Base-by-base conservation (phyloP, 2,797 vertebrate species). In the Malurus splendens region DNA sequence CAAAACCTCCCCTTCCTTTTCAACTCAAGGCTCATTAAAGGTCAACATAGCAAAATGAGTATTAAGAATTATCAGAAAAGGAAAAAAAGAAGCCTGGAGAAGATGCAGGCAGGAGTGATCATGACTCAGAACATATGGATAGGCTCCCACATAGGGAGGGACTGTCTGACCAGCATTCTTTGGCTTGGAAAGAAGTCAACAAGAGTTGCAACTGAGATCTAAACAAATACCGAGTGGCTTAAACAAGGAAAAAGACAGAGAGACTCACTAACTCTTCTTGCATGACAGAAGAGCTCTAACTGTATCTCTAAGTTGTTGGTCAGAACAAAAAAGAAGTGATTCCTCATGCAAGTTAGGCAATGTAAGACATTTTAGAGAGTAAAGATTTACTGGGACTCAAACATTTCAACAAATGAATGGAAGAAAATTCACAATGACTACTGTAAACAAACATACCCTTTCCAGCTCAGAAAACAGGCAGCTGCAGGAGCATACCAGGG, bases 391-490 rank as follows among this genome's bases (percentile, higher is more conserved):
- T 32, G 12, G 6, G 41, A 76, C 14, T 56, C 18, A 50, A 78
- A 16, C 2, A 45, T 48, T 59, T 75, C 19, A 56, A 45, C 3
- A 54, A 83, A 32, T 24, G 9, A 83, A 65, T 8, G 27, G 24
- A 45, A 67, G 8, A 83, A 82, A 70, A 73, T 32, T 47, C 68
- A 66, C 18, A 73, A 16, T 25, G 18, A 54, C 9, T 6, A 25
- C 6, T 18, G 14, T 61, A 68, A 59, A 25, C 6, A 32, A 48
- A 47, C 0, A 0, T 15, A 18, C 8, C 7, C 8, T 59, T 55
- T 86, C 30, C n/a, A 89, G 52, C 22, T 73, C 68, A 70, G 56
- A 32, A 61, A 80, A 22, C 0, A 1, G 3, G 3, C 8, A 59
- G 52, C 18, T 84, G 22, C 42, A 75, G 51, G 22, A 42, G 9